Evolutionary conservation across 1,140 invertebrate genomes (phyloP), one percentile per base, ranked within the genome.

Genomic region (Lordiphosa stackelbergi): DNA sequence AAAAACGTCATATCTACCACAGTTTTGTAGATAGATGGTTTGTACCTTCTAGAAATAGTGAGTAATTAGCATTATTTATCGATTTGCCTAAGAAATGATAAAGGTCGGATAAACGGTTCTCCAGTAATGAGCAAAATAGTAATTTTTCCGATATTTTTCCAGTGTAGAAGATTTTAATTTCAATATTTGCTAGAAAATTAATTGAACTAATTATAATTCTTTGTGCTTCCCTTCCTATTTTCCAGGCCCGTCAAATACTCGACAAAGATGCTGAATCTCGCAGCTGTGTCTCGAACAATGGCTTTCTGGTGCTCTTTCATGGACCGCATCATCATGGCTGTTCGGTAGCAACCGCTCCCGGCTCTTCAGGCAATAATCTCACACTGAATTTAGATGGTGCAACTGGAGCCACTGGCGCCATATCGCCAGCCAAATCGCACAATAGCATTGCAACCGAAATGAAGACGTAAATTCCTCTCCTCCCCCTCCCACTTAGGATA

Each of bases 181-280:
- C 4, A 22, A 22, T 22, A 22, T 22, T 22, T 5, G 19, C 19
- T 22, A 22, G 4, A 22, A 22, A 22, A 22, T 22, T 1, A 0
- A 3, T 24, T 24, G 4, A 24, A 6, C 5, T 24, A 5, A 5
- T 5, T 5, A 5, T 22, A 3, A 16, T 6, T 36, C 1, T 24
- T 66, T 8, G 1, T 28, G 31, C 38, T 40, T 24, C 38, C 1
- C 31, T 3, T 6, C 1, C 3, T 45, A 6, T 3, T n/a, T 36
- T 11, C 1, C 13, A 88, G 87, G 85, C 84, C 9, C 85, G 79
- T 38, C 73, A 84, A 55, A 86, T 88, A 53, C 66, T 88, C 19
- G 87, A 88, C 61, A 88, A 88, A 56, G 87, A 88, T 34, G 77
- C 71, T 2, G 84, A 85, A 60, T 86, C 84, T 57, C 75, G 79